These are phyloP conservation scores for Ateles fusciceps DNA, from an alignment of 2,797 vertebrate species.

Conservation along the genomic window DNA sequence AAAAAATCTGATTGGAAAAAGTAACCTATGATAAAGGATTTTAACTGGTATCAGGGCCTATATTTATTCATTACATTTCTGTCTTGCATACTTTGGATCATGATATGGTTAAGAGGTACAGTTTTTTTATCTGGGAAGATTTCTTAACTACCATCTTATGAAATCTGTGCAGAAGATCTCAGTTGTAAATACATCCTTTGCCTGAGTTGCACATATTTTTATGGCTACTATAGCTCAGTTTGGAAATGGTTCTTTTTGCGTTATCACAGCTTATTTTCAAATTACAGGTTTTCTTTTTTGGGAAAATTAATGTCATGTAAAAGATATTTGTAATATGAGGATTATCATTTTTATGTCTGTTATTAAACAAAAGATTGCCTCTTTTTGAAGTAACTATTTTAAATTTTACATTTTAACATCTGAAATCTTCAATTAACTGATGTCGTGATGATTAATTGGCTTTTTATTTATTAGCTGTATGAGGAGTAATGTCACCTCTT, in stretches of 20 bases:
- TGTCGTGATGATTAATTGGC: neutral
- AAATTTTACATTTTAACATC: slow-evolving; percentile 8
- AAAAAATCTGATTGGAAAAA: neutral
- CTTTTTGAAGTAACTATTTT: slow-evolving; percentile 32
- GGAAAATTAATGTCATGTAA: neutral
- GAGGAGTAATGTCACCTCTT: neutral
- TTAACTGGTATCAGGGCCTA: neutral
- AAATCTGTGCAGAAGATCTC: neutral
- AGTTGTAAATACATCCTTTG: neutral
- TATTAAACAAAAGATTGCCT: slow-evolving; percentile 12
- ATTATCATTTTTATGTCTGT: neutral
- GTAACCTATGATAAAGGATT: neutral
- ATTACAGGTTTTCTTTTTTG: neutral
- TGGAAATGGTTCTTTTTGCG: slow-evolving; percentile 18
- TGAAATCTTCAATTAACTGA: slow-evolving; percentile 14
- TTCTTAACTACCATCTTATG: neutral
- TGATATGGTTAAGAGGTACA: neutral
- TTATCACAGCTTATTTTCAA: neutral
- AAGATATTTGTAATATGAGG: neutral
- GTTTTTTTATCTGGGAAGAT: neutral
- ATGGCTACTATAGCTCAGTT: neutral
- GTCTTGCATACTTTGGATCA: neutral
- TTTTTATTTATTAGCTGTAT: slow-evolving; percentile 40
- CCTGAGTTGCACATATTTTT: neutral
- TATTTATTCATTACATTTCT: slow-evolving; percentile 11